Percentiles rank a stretch among this genome's conserved stretches.
Conservation (phyloP, 2,113 vertebrate species). For the Eupsittula cactorum region DNA sequence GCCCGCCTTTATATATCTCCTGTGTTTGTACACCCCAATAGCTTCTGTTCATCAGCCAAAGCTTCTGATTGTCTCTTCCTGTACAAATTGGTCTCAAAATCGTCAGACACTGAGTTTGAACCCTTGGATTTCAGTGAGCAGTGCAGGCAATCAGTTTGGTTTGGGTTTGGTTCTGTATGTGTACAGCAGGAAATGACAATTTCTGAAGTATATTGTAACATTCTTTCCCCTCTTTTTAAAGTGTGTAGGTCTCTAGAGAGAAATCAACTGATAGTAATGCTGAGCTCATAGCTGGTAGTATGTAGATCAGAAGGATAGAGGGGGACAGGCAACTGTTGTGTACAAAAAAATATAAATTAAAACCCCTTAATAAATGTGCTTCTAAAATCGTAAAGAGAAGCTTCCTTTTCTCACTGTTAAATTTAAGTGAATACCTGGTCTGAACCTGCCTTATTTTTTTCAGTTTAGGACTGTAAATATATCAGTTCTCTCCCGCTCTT, state of each 20-base stretch:
- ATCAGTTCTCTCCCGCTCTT: not conserved
- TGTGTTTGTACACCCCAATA: rapidly evolving
- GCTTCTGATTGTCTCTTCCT: not conserved
- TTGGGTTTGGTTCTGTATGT: not conserved
- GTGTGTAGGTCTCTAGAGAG: not conserved
- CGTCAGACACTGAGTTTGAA: not conserved
- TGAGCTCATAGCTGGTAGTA: not conserved
- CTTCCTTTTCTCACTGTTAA: not conserved
- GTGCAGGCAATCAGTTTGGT: not conserved
- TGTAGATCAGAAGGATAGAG: not conserved
- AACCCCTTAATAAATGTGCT: not conserved
- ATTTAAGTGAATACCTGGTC: not conserved
- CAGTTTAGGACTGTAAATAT: not conserved
- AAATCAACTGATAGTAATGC: not conserved
- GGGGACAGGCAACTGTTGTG: not conserved
- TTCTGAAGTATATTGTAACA: not conserved
- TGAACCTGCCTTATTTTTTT: not conserved
- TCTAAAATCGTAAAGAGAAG: not conserved
- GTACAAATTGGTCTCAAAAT: not conserved
- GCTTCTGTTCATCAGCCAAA: not conserved
- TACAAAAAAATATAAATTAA: not conserved
- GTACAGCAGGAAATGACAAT: not conserved
- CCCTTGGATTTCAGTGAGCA: not conserved
- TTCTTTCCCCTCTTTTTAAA: not conserved
- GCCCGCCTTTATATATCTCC: rapidly evolving